Conservation (phyloP, 2,113 vertebrate genomes). For the Scatophagus argus region DNA sequence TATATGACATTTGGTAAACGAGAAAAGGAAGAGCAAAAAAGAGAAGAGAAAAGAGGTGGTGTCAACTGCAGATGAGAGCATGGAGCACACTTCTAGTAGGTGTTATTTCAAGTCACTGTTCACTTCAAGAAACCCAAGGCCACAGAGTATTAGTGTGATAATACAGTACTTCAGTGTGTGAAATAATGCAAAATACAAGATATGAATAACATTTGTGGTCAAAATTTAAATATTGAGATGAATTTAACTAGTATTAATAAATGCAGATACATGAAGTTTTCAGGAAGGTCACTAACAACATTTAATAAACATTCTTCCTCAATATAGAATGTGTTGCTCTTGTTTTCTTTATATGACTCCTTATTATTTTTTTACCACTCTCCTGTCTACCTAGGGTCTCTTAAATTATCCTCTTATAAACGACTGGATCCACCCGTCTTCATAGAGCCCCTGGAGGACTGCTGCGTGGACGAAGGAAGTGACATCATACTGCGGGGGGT, state of each 20-base stretch:
- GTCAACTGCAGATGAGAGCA: not conserved
- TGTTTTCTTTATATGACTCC: not conserved
- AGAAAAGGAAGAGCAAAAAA: not conserved
- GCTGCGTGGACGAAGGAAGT: slow-evolving; percentile 75
- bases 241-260: too few relatives aligned
- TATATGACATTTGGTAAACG: not conserved
- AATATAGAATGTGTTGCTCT: not conserved
- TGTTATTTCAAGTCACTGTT: not conserved
- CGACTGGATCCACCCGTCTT: slow-evolving; percentile 67
- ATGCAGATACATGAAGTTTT: not conserved
- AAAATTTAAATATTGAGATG: too few relatives aligned
- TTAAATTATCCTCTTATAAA: not conserved
- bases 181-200: not conserved
- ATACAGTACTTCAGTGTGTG: not conserved
- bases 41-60: not conserved
- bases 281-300: not conserved
- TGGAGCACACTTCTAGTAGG: not conserved
- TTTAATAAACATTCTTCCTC: not conserved
- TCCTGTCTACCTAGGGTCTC: slow-evolving; percentile 38
- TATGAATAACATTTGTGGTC: not conserved
- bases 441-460: slow-evolving; percentile 71
- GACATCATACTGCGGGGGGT: slow-evolving; percentile 72
- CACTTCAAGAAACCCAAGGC: not conserved
- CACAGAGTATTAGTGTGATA: not conserved
- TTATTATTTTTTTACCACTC: not conserved